A percentile compares a stretch with the other conserved stretches of the same genome.
Conservation (phyloP, 2,888 invertebrate species). For the Helleia helle region DNA sequence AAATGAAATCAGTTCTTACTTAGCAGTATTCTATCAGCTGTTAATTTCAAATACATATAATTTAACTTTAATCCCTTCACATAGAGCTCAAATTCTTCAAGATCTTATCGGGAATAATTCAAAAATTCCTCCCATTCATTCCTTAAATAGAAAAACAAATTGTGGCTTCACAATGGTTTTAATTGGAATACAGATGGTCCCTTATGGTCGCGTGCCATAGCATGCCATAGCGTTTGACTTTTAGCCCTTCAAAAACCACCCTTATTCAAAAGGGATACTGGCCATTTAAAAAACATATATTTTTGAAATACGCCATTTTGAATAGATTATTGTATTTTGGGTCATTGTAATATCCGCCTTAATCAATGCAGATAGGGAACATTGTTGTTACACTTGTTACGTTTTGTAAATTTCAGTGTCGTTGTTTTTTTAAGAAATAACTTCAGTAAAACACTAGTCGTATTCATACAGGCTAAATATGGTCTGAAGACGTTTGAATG, state of each 20-base stretch:
- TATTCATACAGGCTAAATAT: background rate
- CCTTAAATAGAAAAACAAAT: constrained; percentile 29
- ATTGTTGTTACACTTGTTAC: too few species aligned
- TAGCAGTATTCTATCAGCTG: too few species aligned
- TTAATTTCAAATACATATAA: too few species aligned
- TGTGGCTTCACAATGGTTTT: constrained; percentile 26
- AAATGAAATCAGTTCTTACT: too few species aligned
- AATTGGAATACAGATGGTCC: constrained; percentile 49
- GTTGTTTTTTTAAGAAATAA: background rate
- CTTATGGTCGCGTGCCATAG: constrained; percentile 40
- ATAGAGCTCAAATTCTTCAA: background rate
- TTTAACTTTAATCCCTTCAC: background rate
- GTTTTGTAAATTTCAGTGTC: too few species aligned
- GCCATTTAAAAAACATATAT: too few species aligned
- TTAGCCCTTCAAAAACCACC: constrained; percentile 14
- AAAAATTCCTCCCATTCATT: constrained; percentile 27
- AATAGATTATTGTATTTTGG: too few species aligned
- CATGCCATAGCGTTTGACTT: constrained; percentile 25
- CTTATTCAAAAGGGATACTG: background rate
- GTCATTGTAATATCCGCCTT: too few species aligned
- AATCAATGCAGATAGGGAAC: too few species aligned
- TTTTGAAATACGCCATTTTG: too few species aligned
- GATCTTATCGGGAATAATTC: background rate
- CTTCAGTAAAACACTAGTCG: background rate
- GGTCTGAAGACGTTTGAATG: background rate